Percentiles rank a stretch among this genome's conserved stretches.
phyloP scores from a whole-genome alignment of 2,113 vertebrate species.

The Oreochromis spilurus region DNA sequence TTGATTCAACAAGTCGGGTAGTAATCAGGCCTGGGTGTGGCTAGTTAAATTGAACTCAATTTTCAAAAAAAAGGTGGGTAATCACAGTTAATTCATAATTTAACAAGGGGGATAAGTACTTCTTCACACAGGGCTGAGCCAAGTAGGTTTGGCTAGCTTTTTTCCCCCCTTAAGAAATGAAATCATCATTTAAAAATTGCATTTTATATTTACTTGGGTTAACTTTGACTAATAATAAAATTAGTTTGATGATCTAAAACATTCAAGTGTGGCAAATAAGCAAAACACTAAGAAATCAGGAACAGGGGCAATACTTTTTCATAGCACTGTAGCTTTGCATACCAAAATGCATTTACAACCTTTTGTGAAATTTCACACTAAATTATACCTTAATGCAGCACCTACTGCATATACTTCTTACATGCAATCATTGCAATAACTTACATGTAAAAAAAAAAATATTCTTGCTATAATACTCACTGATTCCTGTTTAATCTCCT shows the following conservation, averaged over 20 bases:
- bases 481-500: slow-evolving; percentile 43
- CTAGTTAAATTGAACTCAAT: not conserved
- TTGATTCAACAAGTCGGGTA: not conserved
- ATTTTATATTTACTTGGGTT: not conserved
- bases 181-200: not conserved
- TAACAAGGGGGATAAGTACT: not conserved
- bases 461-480: not conserved
- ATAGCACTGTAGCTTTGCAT: not conserved
- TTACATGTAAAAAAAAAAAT: not conserved
- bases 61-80: not conserved
- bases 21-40: not conserved
- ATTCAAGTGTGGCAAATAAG: not conserved
- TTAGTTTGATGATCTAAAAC: not conserved
- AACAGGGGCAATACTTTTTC: not conserved
- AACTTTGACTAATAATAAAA: not conserved
- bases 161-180: not conserved
- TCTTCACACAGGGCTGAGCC: not conserved
- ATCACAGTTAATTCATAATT: not conserved
- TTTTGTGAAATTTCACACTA: not conserved
- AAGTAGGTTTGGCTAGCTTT: not conserved
- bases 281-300: not conserved
- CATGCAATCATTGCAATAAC: not conserved
- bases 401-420: not conserved
- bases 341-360: not conserved
- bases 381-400: not conserved